These are phyloP conservation scores for Sprattus sprattus DNA, from an alignment of 2,113 vertebrate genomes.

Conservation along the genomic window DNA sequence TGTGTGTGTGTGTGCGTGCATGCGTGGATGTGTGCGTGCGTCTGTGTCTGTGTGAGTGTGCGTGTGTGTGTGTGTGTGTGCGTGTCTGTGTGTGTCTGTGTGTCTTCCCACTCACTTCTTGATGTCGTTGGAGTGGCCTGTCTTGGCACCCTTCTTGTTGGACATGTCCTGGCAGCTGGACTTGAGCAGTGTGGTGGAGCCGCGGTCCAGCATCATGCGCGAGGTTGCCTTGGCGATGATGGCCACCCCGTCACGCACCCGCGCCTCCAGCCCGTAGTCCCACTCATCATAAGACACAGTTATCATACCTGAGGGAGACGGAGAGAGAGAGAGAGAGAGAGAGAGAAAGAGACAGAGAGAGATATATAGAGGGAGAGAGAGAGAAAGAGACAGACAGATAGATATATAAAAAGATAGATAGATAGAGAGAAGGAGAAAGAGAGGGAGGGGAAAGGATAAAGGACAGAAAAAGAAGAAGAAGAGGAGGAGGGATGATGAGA, in stretches of 20 bases:
- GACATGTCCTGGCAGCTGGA: slow-evolving; percentile 93
- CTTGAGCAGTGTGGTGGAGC: slow-evolving; percentile 87
- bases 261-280: slow-evolving; percentile 96
- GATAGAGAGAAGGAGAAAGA: not conserved
- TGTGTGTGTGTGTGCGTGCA: not conserved
- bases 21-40: not conserved
- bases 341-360: not conserved
- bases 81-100: not conserved
- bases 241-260: slow-evolving; percentile 96
- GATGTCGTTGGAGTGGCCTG: slow-evolving; percentile 73
- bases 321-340: not conserved
- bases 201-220: slow-evolving; percentile 95
- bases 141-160: slow-evolving; percentile 82
- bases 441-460: not conserved
- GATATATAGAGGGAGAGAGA: not conserved
- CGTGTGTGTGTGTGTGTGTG: not conserved
- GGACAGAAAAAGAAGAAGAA: slow-evolving; percentile 41
- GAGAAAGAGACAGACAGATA: not conserved
- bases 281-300: slow-evolving; percentile 98
- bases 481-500: not conserved
- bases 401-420: too few relatives aligned
- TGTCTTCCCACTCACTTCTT: slow-evolving; percentile 66
- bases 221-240: slow-evolving; percentile 97
- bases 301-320: slow-evolving; percentile 77
- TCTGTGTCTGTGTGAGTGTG: not conserved